These are phyloP conservation scores for Gymnocypris eckloni DNA, from an alignment of 2,797 vertebrate genomes.

Conservation along the genomic window DNA sequence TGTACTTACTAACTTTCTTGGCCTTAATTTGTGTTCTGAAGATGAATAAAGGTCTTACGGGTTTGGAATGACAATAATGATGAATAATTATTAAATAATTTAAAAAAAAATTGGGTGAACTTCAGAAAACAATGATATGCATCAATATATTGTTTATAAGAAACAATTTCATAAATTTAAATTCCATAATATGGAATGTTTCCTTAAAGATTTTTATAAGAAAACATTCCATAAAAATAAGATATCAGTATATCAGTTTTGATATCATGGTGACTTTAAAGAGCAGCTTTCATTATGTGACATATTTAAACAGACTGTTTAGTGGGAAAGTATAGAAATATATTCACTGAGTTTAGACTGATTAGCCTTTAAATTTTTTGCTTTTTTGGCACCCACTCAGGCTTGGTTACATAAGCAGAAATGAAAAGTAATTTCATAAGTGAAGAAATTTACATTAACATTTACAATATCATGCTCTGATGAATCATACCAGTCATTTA, in stretches of 20 bases:
- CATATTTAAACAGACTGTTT: neutral
- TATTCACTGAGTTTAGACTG: neutral
- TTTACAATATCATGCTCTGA: neutral
- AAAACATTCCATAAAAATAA: neutral
- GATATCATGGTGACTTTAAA: neutral
- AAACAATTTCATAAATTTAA: too few relatives aligned
- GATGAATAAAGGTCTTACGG: neutral
- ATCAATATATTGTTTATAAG: too few relatives aligned
- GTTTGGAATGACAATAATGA: neutral
- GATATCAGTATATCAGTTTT: neutral
- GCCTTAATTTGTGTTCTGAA: neutral
- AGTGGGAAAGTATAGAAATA: neutral
- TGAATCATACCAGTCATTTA: neutral
- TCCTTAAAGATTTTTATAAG: too few relatives aligned
- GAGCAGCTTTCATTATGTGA: neutral
- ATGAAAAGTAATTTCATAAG: neutral
- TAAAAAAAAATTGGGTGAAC: neutral
- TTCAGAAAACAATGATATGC: neutral
- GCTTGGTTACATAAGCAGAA: conserved; percentile 12
- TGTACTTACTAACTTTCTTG: neutral
- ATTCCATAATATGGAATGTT: too few relatives aligned
- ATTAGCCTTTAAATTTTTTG: neutral
- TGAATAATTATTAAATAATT: too few relatives aligned
- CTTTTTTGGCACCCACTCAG: neutral
- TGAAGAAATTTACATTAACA: neutral